These are phyloP conservation scores for Emys orbicularis DNA, from an alignment of 2,797 vertebrate species.

Conservation along the genomic window DNA sequence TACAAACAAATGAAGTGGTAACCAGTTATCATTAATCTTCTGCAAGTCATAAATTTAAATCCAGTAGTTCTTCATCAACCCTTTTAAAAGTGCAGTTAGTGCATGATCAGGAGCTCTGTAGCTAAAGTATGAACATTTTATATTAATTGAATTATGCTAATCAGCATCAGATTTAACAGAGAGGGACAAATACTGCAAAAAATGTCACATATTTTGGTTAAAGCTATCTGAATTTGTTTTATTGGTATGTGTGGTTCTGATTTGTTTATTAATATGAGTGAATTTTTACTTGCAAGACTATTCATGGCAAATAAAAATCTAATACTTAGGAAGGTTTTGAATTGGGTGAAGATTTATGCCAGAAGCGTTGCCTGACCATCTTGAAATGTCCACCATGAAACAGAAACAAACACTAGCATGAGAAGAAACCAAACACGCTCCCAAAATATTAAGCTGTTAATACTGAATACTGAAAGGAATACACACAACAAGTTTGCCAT, in stretches of 20 bases:
- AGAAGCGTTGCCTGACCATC: neutral
- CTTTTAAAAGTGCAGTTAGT: constrained; percentile 16
- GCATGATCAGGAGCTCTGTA: constrained; percentile 14
- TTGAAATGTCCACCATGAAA: neutral
- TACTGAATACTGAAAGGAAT: neutral
- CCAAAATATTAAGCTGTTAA: neutral
- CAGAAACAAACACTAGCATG: neutral
- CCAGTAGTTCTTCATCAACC: constrained; percentile 47
- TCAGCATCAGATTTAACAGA: neutral
- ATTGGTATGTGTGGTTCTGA: neutral
- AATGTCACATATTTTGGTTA: neutral
- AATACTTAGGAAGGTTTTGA: neutral
- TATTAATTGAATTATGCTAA: constrained; percentile 2
- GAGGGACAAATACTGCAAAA: neutral
- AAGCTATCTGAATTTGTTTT: neutral
- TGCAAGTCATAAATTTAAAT: constrained; percentile 51
- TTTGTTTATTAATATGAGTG: neutral
- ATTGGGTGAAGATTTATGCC: neutral
- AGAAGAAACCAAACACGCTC: neutral
- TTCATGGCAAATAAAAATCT: neutral
- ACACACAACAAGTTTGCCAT: neutral
- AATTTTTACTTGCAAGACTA: neutral
- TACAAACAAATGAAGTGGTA: constrained; percentile 76
- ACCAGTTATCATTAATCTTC: constrained; percentile 74
- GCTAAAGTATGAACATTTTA: constrained; percentile 4